Evolutionary conservation across 1,140 invertebrate genomes (phyloP).

Genomic region (Drosophila kohkoa): DNA sequence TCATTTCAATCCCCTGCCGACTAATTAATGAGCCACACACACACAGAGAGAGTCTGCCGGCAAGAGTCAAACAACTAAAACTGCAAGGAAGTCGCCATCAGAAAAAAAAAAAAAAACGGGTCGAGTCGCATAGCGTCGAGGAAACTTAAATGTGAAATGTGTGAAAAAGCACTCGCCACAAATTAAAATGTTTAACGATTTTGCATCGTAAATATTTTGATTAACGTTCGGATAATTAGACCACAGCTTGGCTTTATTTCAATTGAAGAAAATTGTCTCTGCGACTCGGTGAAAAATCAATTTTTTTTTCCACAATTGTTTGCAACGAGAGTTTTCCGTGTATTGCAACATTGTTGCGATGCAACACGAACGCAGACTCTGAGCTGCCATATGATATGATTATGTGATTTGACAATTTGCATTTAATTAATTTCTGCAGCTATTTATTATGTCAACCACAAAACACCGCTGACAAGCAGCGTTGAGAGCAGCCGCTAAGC

Average conservation of each 20-base stretch:
- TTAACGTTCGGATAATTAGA: constrained; percentile 65
- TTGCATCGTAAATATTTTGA: constrained; percentile 69
- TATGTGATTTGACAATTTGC: constrained; percentile 82
- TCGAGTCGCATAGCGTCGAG: constrained; percentile 6
- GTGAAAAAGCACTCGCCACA: constrained; percentile 55
- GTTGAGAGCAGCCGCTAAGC: constrained; percentile 22
- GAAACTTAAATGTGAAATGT: constrained; percentile 46
- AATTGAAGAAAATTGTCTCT: constrained; percentile 39
- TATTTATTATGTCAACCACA: constrained; percentile 80
- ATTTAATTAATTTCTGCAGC: constrained; percentile 81
- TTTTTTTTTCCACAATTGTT: constrained; percentile 8
- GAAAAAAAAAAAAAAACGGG: constrained; percentile 15
- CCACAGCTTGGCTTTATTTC: constrained; percentile 26
- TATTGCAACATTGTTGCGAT: constrained; percentile 8
- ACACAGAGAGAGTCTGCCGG: constrained; percentile 4
- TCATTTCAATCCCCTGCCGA: constrained; percentile 50
- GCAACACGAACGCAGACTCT: constrained; percentile 28
- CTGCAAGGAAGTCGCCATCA: constrained; percentile 67
- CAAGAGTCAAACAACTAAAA: constrained; percentile 1
- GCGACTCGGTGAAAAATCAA: constrained; percentile 10
- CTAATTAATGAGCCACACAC: constrained; percentile 69
- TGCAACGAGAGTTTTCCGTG: constrained; percentile 57
- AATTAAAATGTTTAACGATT: constrained; percentile 71
- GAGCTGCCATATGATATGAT: constrained; percentile 77
- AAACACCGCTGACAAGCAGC: constrained; percentile 45